phyloP scores from a whole-genome alignment of 2,113 vertebrate species.

The Phaetusa simplex region DNA sequence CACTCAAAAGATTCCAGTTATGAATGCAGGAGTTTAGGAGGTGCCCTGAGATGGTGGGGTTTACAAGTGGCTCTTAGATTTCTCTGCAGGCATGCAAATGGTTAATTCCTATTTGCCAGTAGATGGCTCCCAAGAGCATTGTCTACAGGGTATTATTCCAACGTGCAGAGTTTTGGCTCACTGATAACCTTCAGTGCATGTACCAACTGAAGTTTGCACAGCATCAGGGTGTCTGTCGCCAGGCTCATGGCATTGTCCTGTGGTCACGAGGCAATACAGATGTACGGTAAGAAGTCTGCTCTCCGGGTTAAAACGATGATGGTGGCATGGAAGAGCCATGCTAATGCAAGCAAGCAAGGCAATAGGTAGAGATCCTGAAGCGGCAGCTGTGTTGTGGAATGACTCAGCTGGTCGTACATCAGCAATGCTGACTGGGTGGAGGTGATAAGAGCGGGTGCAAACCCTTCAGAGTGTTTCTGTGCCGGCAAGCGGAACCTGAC shows the following conservation, averaged over 20 bases:
- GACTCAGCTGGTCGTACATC: neutral
- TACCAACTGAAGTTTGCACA: neutral
- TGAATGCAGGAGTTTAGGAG: neutral
- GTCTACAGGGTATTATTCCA: neutral
- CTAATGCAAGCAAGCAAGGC: accelerated
- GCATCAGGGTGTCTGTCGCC: neutral
- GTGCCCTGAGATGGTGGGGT: neutral
- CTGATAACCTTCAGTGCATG: neutral
- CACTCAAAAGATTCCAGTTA: neutral
- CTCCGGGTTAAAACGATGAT: accelerated
- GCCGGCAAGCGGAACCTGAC: neutral
- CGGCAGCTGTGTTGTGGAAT: neutral
- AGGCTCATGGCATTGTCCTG: neutral
- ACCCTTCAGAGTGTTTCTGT: neutral
- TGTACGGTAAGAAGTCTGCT: neutral
- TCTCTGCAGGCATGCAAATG: neutral
- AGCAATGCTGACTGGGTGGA: neutral
- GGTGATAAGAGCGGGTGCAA: neutral
- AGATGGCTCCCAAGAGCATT: constrained; percentile 61
- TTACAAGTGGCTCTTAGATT: neutral
- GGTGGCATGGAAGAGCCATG: neutral
- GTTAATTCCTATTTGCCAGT: constrained; percentile 31
- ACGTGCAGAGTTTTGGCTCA: accelerated
- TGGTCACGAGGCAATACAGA: neutral
- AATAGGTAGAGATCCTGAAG: neutral